Evolutionary conservation across 2,797 vertebrate species (phyloP).

Genomic region (Periparus ater): DNA sequence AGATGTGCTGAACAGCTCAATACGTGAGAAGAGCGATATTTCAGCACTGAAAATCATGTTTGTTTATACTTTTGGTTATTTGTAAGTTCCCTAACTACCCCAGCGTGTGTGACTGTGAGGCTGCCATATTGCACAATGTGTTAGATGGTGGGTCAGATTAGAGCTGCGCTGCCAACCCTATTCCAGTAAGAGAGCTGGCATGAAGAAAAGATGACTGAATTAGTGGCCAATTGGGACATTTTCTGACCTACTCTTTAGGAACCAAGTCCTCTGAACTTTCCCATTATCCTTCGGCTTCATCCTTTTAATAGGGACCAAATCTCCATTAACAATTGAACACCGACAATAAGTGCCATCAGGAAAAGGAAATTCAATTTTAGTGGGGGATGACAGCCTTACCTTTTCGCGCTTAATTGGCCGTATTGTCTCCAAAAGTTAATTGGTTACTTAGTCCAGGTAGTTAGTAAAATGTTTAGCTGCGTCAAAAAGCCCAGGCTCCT

Average conservation of each 20-base stretch:
- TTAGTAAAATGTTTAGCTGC: constrained; percentile 99
- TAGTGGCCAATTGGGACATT: constrained; percentile 74
- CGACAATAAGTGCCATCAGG: constrained; percentile 79
- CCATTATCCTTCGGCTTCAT: constrained; percentile 76
- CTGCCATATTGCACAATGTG: constrained; percentile 43
- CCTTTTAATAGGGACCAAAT: constrained; percentile 80
- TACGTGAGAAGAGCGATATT: not conserved
- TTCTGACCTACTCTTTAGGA: constrained; percentile 79
- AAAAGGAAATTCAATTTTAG: constrained; percentile 87
- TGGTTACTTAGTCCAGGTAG: constrained; percentile 99
- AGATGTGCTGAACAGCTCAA: not conserved
- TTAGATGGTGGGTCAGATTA: constrained; percentile 33
- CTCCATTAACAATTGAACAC: constrained; percentile 79
- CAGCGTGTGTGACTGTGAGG: not conserved
- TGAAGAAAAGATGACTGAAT: constrained; percentile 76
- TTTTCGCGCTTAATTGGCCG: constrained; percentile 99
- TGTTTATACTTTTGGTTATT: not conserved
- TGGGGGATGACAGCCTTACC: constrained; percentile 94
- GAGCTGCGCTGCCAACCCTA: not conserved
- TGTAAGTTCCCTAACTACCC: not conserved
- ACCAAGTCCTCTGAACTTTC: constrained; percentile 80
- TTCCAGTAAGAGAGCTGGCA: constrained; percentile 67
- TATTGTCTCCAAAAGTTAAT: constrained; percentile 99
- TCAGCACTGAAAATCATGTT: not conserved
- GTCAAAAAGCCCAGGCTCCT: constrained; percentile 99